A percentile compares a stretch with the other conserved stretches of the same genome.
phyloP scores from a whole-genome alignment of 1,140 invertebrate genomes.

The Aphidius ervi region DNA sequence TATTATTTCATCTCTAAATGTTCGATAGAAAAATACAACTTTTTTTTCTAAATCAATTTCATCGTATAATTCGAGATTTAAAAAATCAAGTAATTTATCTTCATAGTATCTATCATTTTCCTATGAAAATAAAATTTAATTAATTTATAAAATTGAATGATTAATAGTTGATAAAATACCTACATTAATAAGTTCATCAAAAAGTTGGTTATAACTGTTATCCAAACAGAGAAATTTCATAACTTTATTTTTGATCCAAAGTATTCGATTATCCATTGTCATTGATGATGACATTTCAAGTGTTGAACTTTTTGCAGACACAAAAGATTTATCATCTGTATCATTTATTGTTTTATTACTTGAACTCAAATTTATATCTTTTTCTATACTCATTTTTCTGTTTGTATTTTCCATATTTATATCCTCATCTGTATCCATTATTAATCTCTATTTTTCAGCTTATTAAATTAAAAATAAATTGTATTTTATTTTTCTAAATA shows the following conservation, averaged over 20 bases:
- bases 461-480: not conserved
- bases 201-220: constrained; percentile 31
- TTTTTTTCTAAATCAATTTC: constrained; percentile 48
- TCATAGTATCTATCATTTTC: constrained; percentile 40
- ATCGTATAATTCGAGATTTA: constrained; percentile 39
- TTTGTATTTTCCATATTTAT: not conserved
- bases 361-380: not conserved
- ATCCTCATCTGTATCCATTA: constrained; percentile 7
- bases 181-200: constrained; percentile 45
- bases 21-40: constrained; percentile 56
- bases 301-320: constrained; percentile 7
- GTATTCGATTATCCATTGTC: constrained; percentile 31
- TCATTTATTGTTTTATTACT: not conserved
- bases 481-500: too few relatives aligned
- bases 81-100: constrained; percentile 46
- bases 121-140: constrained; percentile 27
- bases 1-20: constrained; percentile 51
- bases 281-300: constrained; percentile 16
- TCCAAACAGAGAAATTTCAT: constrained; percentile 38
- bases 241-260: constrained; percentile 44
- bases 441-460: not conserved
- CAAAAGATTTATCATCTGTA: constrained; percentile 1
- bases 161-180: constrained; percentile 19
- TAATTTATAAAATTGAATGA: not conserved
- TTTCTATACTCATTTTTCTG: not conserved